phyloP scores from a whole-genome alignment of 1,140 invertebrate genomes.

The Temnothorax nylanderi region DNA sequence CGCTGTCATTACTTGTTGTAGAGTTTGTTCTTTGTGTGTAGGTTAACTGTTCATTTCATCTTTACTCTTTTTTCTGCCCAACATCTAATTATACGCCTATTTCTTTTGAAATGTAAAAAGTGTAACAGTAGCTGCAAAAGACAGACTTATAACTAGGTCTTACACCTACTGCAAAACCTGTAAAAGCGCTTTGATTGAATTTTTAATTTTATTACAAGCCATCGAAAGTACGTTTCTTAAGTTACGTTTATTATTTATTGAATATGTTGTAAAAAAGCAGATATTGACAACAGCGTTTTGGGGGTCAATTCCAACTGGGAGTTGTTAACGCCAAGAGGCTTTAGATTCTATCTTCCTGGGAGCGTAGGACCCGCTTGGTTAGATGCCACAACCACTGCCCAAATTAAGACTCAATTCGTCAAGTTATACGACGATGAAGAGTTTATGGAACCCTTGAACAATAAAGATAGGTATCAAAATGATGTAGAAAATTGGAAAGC shows the following conservation, averaged over 20 bases:
- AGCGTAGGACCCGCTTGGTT: slow-evolving; percentile 89
- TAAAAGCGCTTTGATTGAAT: not conserved
- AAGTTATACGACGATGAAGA: slow-evolving; percentile 74
- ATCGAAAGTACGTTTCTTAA: not conserved
- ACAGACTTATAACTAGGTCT: not conserved
- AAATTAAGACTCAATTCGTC: slow-evolving; percentile 81
- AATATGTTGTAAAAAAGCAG: slow-evolving; percentile 45
- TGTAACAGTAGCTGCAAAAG: not conserved
- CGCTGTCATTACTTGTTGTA: not conserved
- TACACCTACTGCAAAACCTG: not conserved
- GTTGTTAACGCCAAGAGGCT: slow-evolving; percentile 87
- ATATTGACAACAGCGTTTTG: slow-evolving; percentile 73
- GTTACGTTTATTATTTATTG: not conserved
- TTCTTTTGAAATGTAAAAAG: not conserved
- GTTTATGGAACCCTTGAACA: not conserved
- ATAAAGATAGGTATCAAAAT: not conserved
- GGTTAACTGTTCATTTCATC: not conserved
- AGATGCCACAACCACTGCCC: slow-evolving; percentile 85
- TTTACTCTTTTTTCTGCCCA: not conserved
- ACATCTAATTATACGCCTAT: not conserved
- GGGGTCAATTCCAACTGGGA: slow-evolving; percentile 87
- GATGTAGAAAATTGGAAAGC: not conserved
- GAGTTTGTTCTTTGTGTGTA: not conserved
- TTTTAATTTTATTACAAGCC: not conserved
- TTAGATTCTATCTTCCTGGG: slow-evolving; percentile 90